Evolutionary conservation across 2,113 vertebrate genomes (phyloP).

Genomic region (Scytalopus superciliaris): DNA sequence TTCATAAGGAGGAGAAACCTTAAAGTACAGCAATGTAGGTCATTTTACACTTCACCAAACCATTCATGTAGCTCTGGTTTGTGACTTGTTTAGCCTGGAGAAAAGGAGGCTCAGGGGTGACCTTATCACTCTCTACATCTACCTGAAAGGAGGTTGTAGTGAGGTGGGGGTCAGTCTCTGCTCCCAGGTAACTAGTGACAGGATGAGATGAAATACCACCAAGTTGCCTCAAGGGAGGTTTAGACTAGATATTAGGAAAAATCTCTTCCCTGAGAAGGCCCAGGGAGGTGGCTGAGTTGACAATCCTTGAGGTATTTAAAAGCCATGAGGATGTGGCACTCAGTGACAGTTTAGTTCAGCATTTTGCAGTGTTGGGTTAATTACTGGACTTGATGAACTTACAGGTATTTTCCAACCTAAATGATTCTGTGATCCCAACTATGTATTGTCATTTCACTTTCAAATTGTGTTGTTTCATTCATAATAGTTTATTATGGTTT

Average conservation of each 20-base stretch:
- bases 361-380: not conserved
- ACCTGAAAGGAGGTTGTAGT: not conserved
- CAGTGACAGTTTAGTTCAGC: not conserved
- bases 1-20: not conserved
- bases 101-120: not conserved
- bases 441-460: conserved; percentile 79
- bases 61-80: not conserved
- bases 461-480: conserved; percentile 75
- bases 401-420: rapidly evolving
- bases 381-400: rapidly evolving
- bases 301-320: not conserved
- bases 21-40: not conserved
- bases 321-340: not conserved
- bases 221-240: not conserved
- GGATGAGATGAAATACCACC: not conserved
- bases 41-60: not conserved
- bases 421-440: not conserved
- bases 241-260: not conserved
- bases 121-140: not conserved
- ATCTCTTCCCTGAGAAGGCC: not conserved
- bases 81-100: not conserved
- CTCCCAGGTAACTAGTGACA: not conserved
- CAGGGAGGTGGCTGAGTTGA: not conserved
- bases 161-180: not conserved
- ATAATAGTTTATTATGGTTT: conserved; percentile 77